phyloP scores from a whole-genome alignment of 1,140 invertebrate species.

The Palaemon carinicauda region DNA sequence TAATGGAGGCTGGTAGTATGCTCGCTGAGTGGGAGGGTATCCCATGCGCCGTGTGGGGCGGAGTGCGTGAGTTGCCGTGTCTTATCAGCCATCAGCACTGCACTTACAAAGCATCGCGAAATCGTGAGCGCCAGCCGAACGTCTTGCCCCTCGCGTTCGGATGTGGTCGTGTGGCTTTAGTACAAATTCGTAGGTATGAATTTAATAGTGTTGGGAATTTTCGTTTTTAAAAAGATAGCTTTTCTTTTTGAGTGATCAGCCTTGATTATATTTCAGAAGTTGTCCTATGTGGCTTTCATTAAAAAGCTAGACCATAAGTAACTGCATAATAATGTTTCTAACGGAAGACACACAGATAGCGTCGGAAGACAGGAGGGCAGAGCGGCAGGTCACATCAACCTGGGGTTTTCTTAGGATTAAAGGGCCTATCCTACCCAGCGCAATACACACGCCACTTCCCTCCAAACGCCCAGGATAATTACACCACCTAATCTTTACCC shows the following conservation, averaged over 20 bases:
- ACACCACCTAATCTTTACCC: neutral
- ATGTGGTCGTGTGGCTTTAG: neutral
- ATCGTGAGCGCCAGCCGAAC: constrained; percentile 12
- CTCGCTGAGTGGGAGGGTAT: constrained; percentile 13
- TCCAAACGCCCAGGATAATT: neutral
- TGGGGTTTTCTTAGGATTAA: neutral
- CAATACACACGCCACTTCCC: neutral
- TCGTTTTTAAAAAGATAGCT: no score
- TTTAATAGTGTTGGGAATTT: no score
- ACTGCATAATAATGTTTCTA: neutral
- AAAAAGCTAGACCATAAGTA: neutral
- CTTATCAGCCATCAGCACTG: constrained; percentile 17
- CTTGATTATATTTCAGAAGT: no score
- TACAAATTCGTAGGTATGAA: neutral
- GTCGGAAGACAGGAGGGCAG: neutral
- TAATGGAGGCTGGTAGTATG: neutral
- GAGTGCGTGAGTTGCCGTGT: neutral
- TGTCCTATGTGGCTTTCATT: no score
- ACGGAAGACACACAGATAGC: neutral
- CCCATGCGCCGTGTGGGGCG: constrained; percentile 2
- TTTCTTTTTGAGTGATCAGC: no score
- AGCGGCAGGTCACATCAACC: neutral
- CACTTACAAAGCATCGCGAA: constrained; percentile 18
- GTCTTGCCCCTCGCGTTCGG: neutral
- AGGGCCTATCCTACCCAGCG: neutral